phyloP scores from a whole-genome alignment of 2,113 vertebrate species.

The Nestor notabilis region DNA sequence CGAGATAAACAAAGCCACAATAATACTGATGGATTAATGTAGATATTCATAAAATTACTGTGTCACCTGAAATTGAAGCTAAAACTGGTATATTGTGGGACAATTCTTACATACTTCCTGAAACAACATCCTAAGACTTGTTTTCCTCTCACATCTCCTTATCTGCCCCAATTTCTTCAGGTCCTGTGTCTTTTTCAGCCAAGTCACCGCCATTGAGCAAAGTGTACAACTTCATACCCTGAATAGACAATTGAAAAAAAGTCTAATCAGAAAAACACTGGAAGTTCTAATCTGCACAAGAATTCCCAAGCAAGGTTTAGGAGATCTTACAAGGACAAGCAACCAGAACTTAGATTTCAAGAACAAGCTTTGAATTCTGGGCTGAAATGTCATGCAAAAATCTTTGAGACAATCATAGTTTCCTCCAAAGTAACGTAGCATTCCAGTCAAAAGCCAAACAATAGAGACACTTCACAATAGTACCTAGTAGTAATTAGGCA shows the following conservation, averaged over 20 bases:
- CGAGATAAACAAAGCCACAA: background rate
- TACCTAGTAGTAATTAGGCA: background rate
- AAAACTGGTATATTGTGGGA: background rate
- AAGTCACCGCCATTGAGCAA: background rate
- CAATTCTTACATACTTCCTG: background rate
- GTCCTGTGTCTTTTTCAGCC: background rate
- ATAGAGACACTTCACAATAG: background rate
- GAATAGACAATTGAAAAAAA: background rate
- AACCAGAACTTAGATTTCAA: background rate
- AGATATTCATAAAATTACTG: background rate
- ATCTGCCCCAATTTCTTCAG: background rate
- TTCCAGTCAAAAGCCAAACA: background rate
- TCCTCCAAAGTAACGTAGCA: background rate
- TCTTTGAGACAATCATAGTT: background rate
- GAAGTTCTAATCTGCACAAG: background rate
- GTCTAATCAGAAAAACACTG: background rate
- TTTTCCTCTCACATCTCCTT: background rate
- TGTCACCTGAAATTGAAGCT: background rate
- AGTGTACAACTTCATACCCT: background rate
- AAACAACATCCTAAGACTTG: background rate
- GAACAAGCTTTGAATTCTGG: background rate
- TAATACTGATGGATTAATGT: background rate
- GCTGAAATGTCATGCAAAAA: background rate
- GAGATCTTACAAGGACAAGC: background rate
- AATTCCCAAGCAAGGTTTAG: background rate